Evolutionary conservation across 2,797 vertebrate genomes (phyloP), one percentile per base, ranked within the genome.

Genomic region (Rhinatrema bivittatum): DNA sequence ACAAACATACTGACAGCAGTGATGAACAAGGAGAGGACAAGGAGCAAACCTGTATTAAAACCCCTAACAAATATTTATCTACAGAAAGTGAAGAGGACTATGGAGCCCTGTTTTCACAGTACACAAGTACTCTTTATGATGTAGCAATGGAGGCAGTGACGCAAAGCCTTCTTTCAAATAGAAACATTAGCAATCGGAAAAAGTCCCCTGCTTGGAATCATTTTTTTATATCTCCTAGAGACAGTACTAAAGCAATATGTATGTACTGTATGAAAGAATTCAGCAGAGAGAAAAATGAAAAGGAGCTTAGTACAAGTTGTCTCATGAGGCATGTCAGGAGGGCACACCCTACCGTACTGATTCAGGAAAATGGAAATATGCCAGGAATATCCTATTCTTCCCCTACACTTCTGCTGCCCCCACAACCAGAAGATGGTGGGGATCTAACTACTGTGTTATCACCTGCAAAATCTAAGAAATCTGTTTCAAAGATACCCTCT

Each of bases 231-330:
- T 99, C 95, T 5, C 95, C 94, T 23, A 88, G 92, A 62, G 94
- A 98, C 72, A 89, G 86, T 75, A 99, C 94, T 66, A 99, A 99
- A 86, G 94, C 95, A 64, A 89, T 99, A 74, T 99, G 95, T 73
- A 91, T 91, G 79, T 99, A 98, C 81, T 99, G 95, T 74, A 93
- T 98, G 93, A 98, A 96, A 81, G 95, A 98, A 72, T 99, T 99
- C 48, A 99, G 94, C 53, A 77, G 94, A 17, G 95, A 95, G 17
- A 97, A 99, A 70, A 99, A 99, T n/a, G 95, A 99, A 68, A 99
- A 97, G 70, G 95, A 99, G 75, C 68, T 98, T 50, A 99, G 95
- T 55, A 99, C 95, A n/a, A 98, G 94, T 63, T 99, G 95, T 62
- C 86, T 99, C 41, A 98, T 99, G 95, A 86, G 95, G 54, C 95